Evolutionary conservation across 37 sponge, comb jelly and placozoan genomes (phyloP), one percentile per base, ranked within the genome.

Genomic region (Halichondria panicea): DNA sequence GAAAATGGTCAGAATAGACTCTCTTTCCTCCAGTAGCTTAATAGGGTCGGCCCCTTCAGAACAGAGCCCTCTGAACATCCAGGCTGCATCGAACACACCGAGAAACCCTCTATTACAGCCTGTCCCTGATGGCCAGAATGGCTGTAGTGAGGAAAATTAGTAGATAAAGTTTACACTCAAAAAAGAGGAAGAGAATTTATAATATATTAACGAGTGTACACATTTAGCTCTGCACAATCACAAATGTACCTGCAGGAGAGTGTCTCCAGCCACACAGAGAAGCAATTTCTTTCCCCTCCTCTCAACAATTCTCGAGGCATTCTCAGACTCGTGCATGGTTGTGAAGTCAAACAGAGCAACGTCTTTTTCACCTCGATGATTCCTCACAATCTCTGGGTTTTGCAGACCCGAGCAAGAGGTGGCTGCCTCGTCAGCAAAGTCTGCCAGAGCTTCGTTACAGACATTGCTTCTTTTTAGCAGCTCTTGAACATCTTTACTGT

Each of bases 41-140:
- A 88, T 21, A 5, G 89, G 82, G 37, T 53, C 27, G 11, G 18
- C 44, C 5, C 89, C 91, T 36, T 48, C 74, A n/a, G n/a, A n/a
- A 0, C 76, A 69, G 55, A 73, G 88, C 42, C 85, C 69, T 73
- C 88, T 95, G 63, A 95, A 70, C 80, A 91, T 88, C 95, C 95
- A 95, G 34, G 92, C 95, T 40, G 95, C 76, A 70, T 95, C 92
- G 28, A 87, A 54, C 6, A 64, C 90, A 45, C 89, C 82, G n/a
- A 95, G 92, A 52, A 91, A 91, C 5, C 95, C 95, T 27, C 89
- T 52, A 3, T 83, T 92, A 82, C 76, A 73, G 22, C 95, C 95
- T 60, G 95, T 84, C 0, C 95, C 95, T 30, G 78, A 66, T 30
- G 95, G 95, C 95, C 95, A 95, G 76, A 95, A 95, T 55, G 95